A percentile compares a stretch with the other conserved stretches of the same genome.
Conservation (phyloP, 1,140 invertebrate species). For the Oncopeltus fasciatus region DNA sequence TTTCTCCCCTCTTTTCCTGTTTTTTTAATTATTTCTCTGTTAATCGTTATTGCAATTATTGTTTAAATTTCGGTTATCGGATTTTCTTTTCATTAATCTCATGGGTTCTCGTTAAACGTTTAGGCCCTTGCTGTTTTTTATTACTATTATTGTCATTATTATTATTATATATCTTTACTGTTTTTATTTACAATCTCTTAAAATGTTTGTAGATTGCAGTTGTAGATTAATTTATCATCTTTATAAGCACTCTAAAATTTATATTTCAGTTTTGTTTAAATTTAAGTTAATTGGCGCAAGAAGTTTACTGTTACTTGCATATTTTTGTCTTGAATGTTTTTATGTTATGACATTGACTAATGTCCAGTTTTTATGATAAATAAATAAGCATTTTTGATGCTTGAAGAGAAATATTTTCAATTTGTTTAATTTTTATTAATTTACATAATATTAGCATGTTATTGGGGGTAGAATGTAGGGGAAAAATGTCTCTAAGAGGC, state of each 20-base stretch:
- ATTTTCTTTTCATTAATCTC: too few relatives aligned
- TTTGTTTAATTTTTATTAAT: slow-evolving; percentile 7
- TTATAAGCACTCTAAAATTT: slow-evolving; percentile 19
- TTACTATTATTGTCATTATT: too few relatives aligned
- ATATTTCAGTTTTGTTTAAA: slow-evolving; percentile 7
- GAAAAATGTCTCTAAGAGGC: neutral
- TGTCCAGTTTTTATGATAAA: slow-evolving; percentile 14
- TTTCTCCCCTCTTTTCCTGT: neutral
- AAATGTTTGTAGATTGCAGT: slow-evolving; percentile 23
- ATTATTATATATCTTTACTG: slow-evolving; percentile 20
- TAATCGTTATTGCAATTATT: slow-evolving; percentile 23
- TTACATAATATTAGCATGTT: slow-evolving; percentile 12
- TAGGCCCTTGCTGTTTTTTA: slow-evolving; percentile 22
- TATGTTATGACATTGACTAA: slow-evolving; percentile 5
- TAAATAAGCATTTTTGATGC: slow-evolving; percentile 12
- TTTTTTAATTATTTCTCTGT: too few relatives aligned
- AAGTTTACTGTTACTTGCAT: slow-evolving; percentile 21
- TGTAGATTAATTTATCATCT: slow-evolving; percentile 23
- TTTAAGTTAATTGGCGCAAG: slow-evolving; percentile 24
- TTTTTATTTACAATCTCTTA: slow-evolving; percentile 19
- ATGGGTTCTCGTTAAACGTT: slow-evolving; percentile 24
- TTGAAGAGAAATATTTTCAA: slow-evolving; percentile 5
- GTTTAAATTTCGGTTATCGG: slow-evolving; percentile 26
- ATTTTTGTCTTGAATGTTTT: slow-evolving; percentile 16
- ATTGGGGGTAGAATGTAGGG: slow-evolving; percentile 14